These are phyloP conservation scores for Zophobas atratus DNA, from an alignment of 1,140 invertebrate species.

Conservation along the genomic window DNA sequence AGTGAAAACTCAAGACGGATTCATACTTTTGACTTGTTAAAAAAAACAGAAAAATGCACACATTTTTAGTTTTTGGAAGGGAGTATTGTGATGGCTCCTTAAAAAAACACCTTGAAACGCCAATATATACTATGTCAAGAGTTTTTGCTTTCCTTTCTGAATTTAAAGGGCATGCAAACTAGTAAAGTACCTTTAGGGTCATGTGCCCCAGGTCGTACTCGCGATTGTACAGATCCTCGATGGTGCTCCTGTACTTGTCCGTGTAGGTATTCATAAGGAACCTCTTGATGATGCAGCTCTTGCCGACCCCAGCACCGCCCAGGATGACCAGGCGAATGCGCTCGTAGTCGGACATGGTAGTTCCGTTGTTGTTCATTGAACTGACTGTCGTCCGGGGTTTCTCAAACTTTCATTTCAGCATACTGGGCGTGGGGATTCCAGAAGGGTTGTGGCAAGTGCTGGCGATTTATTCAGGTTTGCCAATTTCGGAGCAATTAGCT, in stretches of 20 bases:
- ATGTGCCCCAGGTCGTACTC: slow-evolving; percentile 86
- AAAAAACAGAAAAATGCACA: too few species aligned
- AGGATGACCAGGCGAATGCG: slow-evolving; percentile 88
- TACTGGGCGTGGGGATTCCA: not conserved
- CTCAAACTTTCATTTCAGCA: slow-evolving; percentile 4
- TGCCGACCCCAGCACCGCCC: slow-evolving; percentile 88
- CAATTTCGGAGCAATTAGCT: slow-evolving; percentile 13
- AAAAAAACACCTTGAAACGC: too few species aligned
- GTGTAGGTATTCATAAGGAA: slow-evolving; percentile 89
- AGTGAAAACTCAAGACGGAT: too few species aligned
- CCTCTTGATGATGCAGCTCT: slow-evolving; percentile 86
- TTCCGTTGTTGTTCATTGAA: slow-evolving; percentile 62
- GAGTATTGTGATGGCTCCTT: too few species aligned
- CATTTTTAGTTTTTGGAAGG: too few species aligned
- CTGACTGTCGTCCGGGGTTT: not conserved
- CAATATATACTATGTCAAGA: too few species aligned
- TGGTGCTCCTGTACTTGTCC: slow-evolving; percentile 89
- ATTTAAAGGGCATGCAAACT: too few species aligned
- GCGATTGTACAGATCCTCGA: slow-evolving; percentile 91
- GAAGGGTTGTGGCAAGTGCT: not conserved
- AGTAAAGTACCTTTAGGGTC: slow-evolving; percentile 75
- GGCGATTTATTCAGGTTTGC: not conserved
- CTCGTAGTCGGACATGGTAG: slow-evolving; percentile 77
- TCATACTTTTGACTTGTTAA: too few species aligned
- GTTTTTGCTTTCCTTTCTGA: too few species aligned